Evolutionary conservation across 1,140 invertebrate species (phyloP), one percentile per base, ranked within the genome.

Genomic region (Cryptotermes secundus): DNA sequence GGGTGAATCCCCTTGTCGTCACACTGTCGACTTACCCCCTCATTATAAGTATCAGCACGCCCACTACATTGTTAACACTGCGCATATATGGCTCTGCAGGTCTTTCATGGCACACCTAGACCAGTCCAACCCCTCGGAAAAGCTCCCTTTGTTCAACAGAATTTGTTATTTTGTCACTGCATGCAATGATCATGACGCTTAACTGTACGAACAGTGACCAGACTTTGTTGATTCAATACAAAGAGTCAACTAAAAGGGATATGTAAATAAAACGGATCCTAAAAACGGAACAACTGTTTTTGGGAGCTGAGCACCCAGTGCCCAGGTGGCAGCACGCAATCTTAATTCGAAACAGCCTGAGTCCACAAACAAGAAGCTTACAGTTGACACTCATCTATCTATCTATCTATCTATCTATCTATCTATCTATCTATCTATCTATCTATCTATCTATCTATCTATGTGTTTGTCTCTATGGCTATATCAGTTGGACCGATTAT

Each of bases 1-100:
- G 59, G 59, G 59, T 72, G 59, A 72, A 72, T 31, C 59, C 59
- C 59, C 59, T 72, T 72, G 59, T 72, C 59, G 59, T 72, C 59
- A 31, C 26, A 72, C n/a, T 72, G 59, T 26, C n/a, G 59, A 72
- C 59, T 72, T 31, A 72, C 59, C 59, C 59, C 59, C 26, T 72
- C 59, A 72, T 72, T 72, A 72, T 72, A 72, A 72, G 1, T 10
- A 72, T 72, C 26, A 72, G 26, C 59, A 72, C 59, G 59, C 59
- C 59, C 59, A 26, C 26, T 12, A 26, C 59, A 72, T 72, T 72
- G 59, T 72, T 72, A 72, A 31, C 9, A 72, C 59, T 26, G 26
- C 26, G 22, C 22, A n/a, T 9, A 31, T 14, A 31, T n/a, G 59
- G n/a, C 59, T 26, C 26, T 72, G 59, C 59, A 72, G n/a, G 10